Base-by-base conservation (phyloP, 2,888 invertebrate genomes). In the Heliconius ismenius region DNA sequence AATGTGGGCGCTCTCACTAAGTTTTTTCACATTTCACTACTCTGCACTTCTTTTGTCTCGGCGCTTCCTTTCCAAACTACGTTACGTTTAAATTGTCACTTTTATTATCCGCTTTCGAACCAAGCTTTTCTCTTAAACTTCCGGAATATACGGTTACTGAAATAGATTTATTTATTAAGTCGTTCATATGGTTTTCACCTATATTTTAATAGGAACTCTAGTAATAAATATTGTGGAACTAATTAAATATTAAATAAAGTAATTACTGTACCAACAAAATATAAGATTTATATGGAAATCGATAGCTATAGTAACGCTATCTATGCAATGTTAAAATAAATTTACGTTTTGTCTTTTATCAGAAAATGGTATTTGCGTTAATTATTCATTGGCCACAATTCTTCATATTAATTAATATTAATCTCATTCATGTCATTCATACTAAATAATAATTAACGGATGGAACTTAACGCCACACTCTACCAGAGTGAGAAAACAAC, bases 61-160 rank as follows among this genome's bases (percentile, higher is more conserved):
- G 84, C 84, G 83, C 86, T 87, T 87, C 88, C 87, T 91, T 75
- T 74, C 89, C 89, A 86, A 87, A 84, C 73, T 86, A 84, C 84
- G 88, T 90, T 88, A 89, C 88, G 88, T 88, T 89, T 88, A 88
- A 90, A 91, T 90, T 91, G 89, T 90, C 90, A 88, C 87, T 88
- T 90, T 91, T 90, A 90, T 89, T 89, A 88, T 88, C 84, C 86
- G 84, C 83, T 84, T 84, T 83, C 82, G 83, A 84, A 83, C 83
- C 78, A 81, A 82, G 82, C 80, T 85, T 79, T 84, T 82, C 67
- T 81, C 82, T 81, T 78, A 79, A 78, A 78, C 76, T 80, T 77
- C 70, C 72, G 72, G 73, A 79, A 81, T 77, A 75, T 76, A 80
- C 72, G 76, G 63, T 70, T 70, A 75, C 70, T 64, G 13, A 36